Conservation (phyloP, 2,113 vertebrate species). For the Sylvilagus bachmani region DNA sequence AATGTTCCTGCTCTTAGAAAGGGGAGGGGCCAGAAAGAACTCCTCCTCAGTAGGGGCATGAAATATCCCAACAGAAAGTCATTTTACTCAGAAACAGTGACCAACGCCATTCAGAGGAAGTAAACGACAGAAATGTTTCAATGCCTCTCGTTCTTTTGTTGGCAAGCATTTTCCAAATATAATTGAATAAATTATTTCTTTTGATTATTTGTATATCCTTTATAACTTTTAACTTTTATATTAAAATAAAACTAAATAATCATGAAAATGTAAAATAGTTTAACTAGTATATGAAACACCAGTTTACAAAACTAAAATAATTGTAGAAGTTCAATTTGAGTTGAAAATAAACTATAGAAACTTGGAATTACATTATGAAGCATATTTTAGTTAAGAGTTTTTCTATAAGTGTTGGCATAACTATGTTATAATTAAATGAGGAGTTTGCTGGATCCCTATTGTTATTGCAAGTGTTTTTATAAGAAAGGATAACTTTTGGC, state of each 20-base stretch:
- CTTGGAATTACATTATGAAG: background rate
- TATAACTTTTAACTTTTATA: background rate
- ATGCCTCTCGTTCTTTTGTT: background rate
- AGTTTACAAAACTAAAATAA: background rate
- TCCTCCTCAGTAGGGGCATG: background rate
- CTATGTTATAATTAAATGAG: background rate
- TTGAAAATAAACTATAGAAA: background rate
- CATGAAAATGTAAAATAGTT: background rate
- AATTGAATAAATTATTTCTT: background rate
- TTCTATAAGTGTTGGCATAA: background rate
- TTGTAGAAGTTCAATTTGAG: background rate
- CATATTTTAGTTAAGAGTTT: background rate
- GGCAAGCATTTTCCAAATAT: background rate
- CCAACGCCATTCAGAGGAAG: background rate
- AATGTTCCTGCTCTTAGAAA: background rate
- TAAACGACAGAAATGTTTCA: background rate
- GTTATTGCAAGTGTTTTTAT: background rate
- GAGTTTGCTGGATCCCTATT: background rate
- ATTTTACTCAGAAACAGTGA: background rate
- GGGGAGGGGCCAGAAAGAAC: rapidly evolving
- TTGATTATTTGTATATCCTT: background rate
- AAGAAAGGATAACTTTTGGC: background rate
- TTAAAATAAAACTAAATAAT: slow-evolving; percentile 27
- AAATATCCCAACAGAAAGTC: background rate
- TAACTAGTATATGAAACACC: background rate